Evolutionary conservation across 2,888 invertebrate genomes (phyloP).

Genomic region (Tanytarsus gracilentus): DNA sequence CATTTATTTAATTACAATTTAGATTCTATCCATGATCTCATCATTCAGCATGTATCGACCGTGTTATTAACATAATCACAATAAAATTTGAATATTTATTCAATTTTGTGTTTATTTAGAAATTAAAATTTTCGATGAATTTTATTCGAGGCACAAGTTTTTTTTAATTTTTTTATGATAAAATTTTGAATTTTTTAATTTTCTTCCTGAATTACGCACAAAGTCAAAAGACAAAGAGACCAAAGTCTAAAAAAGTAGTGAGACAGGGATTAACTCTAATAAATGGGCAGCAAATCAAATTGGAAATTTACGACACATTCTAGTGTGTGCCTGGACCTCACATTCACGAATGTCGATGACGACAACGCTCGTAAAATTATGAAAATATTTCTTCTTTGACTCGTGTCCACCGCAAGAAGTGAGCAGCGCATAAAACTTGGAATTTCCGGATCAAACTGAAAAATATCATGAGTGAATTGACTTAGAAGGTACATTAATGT

Average conservation of each 20-base stretch:
- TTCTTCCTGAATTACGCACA: no score
- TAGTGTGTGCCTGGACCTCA: neutral
- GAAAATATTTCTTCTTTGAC: conserved; percentile 13
- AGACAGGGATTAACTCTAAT: conserved; percentile 5
- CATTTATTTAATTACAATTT: no score
- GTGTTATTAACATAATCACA: no score
- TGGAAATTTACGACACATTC: conserved; percentile 16
- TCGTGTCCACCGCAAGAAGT: conserved; percentile 6
- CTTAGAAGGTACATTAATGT: neutral
- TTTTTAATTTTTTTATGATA: no score
- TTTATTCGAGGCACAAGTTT: no score
- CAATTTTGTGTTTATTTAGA: no score
- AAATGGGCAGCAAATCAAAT: conserved; percentile 23
- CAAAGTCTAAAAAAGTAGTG: neutral
- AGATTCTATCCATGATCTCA: no score
- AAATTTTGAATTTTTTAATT: no score
- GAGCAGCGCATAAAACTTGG: conserved; percentile 18
- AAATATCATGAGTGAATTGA: neutral
- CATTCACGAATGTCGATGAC: neutral
- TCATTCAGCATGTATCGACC: no score
- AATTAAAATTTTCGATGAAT: no score
- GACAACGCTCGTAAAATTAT: conserved; percentile 14
- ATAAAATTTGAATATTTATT: no score
- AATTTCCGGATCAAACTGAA: conserved; percentile 26
- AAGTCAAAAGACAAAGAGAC: neutral